phyloP scores from a whole-genome alignment of 1,140 invertebrate species.

The Atta cephalotes region DNA sequence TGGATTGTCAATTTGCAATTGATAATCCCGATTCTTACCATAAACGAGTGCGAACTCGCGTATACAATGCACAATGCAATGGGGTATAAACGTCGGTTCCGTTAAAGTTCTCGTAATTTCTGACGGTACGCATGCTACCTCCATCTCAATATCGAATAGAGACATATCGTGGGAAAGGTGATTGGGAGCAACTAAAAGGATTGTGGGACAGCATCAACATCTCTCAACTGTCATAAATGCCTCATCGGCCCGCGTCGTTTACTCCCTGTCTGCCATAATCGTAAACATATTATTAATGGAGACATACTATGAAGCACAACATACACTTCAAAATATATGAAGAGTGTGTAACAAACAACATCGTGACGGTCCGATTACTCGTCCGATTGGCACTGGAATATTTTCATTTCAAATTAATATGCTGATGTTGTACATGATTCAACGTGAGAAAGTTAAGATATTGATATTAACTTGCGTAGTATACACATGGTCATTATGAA shows the following conservation, averaged over 20 bases:
- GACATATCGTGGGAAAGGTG: slow-evolving; percentile 62
- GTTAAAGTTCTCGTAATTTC: slow-evolving; percentile 68
- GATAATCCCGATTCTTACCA: not conserved
- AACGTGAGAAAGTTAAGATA: not conserved
- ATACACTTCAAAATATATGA: not conserved
- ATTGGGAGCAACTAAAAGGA: slow-evolving; percentile 67
- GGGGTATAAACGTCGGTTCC: not conserved
- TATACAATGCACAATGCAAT: not conserved
- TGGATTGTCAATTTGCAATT: slow-evolving; percentile 42
- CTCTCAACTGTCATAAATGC: slow-evolving; percentile 58
- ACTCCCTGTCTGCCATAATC: not conserved
- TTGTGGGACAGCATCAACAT: slow-evolving; percentile 68
- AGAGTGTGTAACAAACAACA: not conserved
- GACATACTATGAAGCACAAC: slow-evolving; percentile 28
- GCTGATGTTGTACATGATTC: not conserved
- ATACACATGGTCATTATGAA: not conserved
- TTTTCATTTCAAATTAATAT: slow-evolving; percentile 8
- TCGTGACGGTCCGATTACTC: too few relatives aligned
- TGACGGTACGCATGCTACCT: slow-evolving; percentile 38
- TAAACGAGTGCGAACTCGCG: not conserved
- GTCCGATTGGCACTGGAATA: not conserved
- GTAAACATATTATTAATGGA: slow-evolving; percentile 48
- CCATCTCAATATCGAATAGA: slow-evolving; percentile 57
- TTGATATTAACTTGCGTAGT: not conserved
- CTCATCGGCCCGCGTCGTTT: slow-evolving; percentile 2